Evolutionary conservation across 37 sponge, comb jelly and placozoan species (phyloP).

Genomic region (Agelas oroides): DNA sequence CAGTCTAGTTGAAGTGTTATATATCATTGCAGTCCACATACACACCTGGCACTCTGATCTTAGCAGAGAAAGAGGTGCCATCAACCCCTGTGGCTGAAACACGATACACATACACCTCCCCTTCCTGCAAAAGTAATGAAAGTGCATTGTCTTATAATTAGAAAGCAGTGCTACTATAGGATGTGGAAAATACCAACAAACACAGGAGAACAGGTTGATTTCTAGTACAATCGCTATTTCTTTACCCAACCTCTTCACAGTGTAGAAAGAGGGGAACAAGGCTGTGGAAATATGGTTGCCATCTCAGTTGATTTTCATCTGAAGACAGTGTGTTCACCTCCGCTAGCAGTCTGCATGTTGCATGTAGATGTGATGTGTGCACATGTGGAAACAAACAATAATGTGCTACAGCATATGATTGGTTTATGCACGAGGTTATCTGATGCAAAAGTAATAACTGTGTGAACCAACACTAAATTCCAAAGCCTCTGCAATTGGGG

Average conservation of each 20-base stretch:
- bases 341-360: not conserved
- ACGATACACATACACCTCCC: slow-evolving; percentile 38
- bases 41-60: slow-evolving; percentile 55
- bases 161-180: not conserved
- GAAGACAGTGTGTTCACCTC: slow-evolving; percentile 22
- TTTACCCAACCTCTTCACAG: slow-evolving; percentile 14
- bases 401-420: too few relatives aligned
- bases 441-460: too few relatives aligned
- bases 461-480: too few relatives aligned
- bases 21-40: too few relatives aligned
- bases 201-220: too few relatives aligned
- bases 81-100: slow-evolving; percentile 51
- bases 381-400: too few relatives aligned
- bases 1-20: too few relatives aligned
- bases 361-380: too few relatives aligned
- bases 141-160: not conserved
- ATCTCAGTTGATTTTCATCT: slow-evolving; percentile 14
- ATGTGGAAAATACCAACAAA: too few relatives aligned
- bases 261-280: slow-evolving; percentile 28
- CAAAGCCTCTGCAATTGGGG: too few relatives aligned
- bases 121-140: slow-evolving; percentile 23
- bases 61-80: slow-evolving; percentile 34
- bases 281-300: slow-evolving; percentile 15
- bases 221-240: not conserved
- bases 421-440: too few relatives aligned